phyloP scores from a whole-genome alignment of 2,797 vertebrate genomes.

The Scolopax rusticola region DNA sequence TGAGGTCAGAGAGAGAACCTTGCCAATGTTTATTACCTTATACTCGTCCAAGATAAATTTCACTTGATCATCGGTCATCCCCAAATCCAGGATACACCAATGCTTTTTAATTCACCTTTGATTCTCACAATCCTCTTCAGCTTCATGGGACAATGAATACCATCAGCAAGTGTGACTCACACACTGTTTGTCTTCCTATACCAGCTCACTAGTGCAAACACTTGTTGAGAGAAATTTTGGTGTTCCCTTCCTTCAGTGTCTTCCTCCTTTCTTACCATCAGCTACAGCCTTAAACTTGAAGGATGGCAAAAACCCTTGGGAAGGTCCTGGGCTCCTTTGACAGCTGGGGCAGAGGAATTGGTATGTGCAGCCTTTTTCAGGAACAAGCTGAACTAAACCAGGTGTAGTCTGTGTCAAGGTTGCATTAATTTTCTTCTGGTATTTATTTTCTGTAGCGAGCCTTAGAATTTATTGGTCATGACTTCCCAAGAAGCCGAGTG shows the following conservation, averaged over 20 bases:
- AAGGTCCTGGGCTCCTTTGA: not conserved
- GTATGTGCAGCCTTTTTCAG: not conserved
- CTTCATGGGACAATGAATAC: not conserved
- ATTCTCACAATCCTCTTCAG: not conserved
- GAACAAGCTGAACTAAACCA: not conserved
- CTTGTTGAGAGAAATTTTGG: not conserved
- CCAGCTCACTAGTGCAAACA: not conserved
- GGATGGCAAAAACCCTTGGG: not conserved
- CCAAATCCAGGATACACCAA: not conserved
- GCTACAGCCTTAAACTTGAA: not conserved
- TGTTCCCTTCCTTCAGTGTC: not conserved
- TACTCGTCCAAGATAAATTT: not conserved
- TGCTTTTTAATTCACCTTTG: not conserved
- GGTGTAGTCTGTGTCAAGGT: not conserved
- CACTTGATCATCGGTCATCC: not conserved
- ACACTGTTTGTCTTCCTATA: not conserved
- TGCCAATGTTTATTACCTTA: not conserved
- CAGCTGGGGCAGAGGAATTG: not conserved
- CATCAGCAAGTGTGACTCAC: not conserved
- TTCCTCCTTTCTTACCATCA: not conserved
- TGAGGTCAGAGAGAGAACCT: not conserved
- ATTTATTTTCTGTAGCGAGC: not conserved
- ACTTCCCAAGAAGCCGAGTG: not conserved
- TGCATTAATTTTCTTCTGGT: not conserved
- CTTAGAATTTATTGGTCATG: constrained; percentile 8